Evolutionary conservation across 2,113 vertebrate species (phyloP).

Genomic region (Semnopithecus entellus): DNA sequence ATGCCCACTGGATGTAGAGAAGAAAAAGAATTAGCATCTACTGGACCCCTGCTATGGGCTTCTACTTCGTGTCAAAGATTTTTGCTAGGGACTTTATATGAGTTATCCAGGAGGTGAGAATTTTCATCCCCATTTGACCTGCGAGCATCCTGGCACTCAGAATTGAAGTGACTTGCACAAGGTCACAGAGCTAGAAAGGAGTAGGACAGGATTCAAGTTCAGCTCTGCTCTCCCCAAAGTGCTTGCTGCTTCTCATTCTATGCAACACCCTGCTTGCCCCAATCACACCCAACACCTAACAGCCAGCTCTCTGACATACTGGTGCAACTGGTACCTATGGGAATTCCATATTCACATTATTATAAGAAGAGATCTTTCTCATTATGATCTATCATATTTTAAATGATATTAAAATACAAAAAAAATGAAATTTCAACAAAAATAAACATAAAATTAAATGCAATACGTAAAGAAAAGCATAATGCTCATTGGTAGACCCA

Average conservation of each 20-base stretch:
- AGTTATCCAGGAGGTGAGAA: neutral
- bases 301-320: neutral
- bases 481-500: fast-evolving
- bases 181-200: neutral
- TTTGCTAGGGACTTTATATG: too few species aligned
- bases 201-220: neutral
- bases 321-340: fast-evolving
- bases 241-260: neutral
- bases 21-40: neutral
- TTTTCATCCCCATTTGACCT: neutral
- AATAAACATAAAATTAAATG: neutral
- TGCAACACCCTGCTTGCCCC: fast-evolving
- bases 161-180: neutral
- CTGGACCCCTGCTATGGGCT: fast-evolving
- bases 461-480: neutral
- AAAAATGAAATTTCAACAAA: neutral
- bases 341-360: neutral
- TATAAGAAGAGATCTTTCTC: neutral
- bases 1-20: neutral
- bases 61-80: neutral
- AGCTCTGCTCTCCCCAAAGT: fast-evolving
- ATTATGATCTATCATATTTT: neutral
- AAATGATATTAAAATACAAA: neutral
- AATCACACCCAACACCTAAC: fast-evolving
- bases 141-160: neutral